These are phyloP conservation scores for Branchinecta lindahli DNA, from an alignment of 1,140 invertebrate species.

Conservation along the genomic window DNA sequence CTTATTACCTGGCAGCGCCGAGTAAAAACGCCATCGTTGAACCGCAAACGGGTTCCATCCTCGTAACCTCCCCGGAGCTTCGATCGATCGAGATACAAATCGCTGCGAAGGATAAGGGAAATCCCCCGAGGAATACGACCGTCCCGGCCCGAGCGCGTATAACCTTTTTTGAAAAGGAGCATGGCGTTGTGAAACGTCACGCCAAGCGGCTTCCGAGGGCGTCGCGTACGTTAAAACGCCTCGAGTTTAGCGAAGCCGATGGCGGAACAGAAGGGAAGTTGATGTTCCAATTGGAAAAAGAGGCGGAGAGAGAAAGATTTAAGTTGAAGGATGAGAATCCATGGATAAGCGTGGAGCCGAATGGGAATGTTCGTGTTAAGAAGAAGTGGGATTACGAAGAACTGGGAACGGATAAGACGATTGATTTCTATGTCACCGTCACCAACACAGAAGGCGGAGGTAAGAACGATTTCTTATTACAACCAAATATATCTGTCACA, in stretches of 20 bases:
- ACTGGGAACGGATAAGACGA: conserved; percentile 83
- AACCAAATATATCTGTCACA: neutral
- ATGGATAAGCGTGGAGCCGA: conserved; percentile 80
- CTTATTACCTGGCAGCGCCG: conserved; percentile 58
- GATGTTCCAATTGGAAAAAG: conserved; percentile 77
- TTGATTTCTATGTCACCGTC: conserved; percentile 90
- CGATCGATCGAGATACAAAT: conserved; percentile 42
- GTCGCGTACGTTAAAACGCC: conserved; percentile 73
- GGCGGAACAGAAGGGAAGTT: conserved; percentile 70
- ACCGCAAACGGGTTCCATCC: conserved; percentile 74
- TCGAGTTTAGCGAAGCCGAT: conserved; percentile 78
- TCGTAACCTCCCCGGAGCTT: conserved; percentile 48
- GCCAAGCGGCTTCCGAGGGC: conserved; percentile 50
- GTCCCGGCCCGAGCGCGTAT: conserved; percentile 27
- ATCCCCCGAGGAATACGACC: conserved; percentile 36
- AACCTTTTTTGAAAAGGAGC: conserved; percentile 25
- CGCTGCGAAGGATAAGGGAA: conserved; percentile 51
- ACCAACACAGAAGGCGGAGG: conserved; percentile 69
- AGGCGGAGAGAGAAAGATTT: conserved; percentile 77
- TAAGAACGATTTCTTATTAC: conserved; percentile 34
- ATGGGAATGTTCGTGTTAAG: conserved; percentile 77
- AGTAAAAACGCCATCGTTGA: conserved; percentile 67
- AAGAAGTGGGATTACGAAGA: conserved; percentile 95
- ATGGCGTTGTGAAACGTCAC: conserved; percentile 47
- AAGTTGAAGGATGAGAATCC: conserved; percentile 83